Base-by-base conservation (phyloP, 1,140 invertebrate genomes). In the Macrotrachela quadricornifera region DNA sequence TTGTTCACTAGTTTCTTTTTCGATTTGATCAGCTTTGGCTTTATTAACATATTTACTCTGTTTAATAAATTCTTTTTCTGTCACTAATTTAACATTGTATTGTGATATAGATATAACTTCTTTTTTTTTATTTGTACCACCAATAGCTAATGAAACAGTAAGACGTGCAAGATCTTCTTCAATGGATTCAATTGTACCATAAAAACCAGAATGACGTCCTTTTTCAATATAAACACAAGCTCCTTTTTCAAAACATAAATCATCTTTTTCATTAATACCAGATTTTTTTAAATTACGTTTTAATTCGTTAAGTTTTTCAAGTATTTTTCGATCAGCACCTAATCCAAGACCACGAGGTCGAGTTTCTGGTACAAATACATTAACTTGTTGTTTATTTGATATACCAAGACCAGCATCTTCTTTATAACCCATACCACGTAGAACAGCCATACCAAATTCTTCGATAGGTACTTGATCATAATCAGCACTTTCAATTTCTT, bases 381-480 rank as follows among this genome's bases (percentile, higher is more conserved):
- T 61, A 9, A 77, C 69, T 41, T 74, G 43, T 61, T 57, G 78
- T 75, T 73, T 74, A 58, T 70, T 69, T 66, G 74, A 75, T 54
- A 63, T 64, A 0, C 76, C 79, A 63, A 78, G 79, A 59, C 75
- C 81, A 73, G 77, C 77, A 37, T 71, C 77, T 57, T 80, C 76
- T 58, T 78, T 76, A 85, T 85, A 94, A 0, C 87, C 87, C 87
- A 94, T 94, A 39, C 88, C 88, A 60, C 85, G 69, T 14, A 95
- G 70, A 80, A 92, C 81, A 8, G 87, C 88, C 60, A 84, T 57
- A 10, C 88, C 88, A 80, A 80, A 95, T 46, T 82, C 75, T 64
- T 78, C 76, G 46, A 94, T 80, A 70, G 61, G 39, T 30, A 67
- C 18, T 59, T 61, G 42, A 59, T 57, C 17, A 68, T 48, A 10